phyloP scores from a whole-genome alignment of 2,888 invertebrate species.

The Ramazzottius varieornatus region DNA sequence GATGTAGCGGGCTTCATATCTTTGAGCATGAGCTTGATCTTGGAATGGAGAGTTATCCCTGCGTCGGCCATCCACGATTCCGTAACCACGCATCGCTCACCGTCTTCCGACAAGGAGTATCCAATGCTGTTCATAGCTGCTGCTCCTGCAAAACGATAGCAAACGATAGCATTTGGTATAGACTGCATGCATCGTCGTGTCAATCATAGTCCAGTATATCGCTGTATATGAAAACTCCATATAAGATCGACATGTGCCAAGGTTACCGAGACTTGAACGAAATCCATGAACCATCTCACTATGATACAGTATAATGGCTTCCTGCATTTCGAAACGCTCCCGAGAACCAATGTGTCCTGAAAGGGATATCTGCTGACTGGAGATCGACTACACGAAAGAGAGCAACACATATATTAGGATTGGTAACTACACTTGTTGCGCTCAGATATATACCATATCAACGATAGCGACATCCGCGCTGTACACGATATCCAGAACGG shows the following conservation, averaged over 20 bases:
- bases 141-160: slow-evolving; percentile 22
- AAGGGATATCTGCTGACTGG: slow-evolving; percentile 56
- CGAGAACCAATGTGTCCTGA: slow-evolving; percentile 89
- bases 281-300: slow-evolving; percentile 21
- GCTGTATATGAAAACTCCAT: not conserved
- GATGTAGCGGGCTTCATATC: not conserved
- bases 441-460: slow-evolving; percentile 49
- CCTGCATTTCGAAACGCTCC: slow-evolving; percentile 89
- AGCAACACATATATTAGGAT: too few species aligned
- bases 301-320: slow-evolving; percentile 64
- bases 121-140: slow-evolving; percentile 19
- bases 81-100: not conserved
- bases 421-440: too few species aligned
- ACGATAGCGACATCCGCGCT: slow-evolving; percentile 92
- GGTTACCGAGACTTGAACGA: not conserved
- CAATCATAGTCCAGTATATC: not conserved
- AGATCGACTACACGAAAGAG: not conserved
- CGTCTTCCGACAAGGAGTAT: not conserved
- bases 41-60: not conserved
- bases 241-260: not conserved
- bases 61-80: not conserved
- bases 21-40: slow-evolving; percentile 3
- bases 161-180: not conserved
- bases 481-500: slow-evolving; percentile 77
- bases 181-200: too few species aligned